Conservation (phyloP, 2,888 invertebrate species). For the Sepioteuthis lessoniana region DNA sequence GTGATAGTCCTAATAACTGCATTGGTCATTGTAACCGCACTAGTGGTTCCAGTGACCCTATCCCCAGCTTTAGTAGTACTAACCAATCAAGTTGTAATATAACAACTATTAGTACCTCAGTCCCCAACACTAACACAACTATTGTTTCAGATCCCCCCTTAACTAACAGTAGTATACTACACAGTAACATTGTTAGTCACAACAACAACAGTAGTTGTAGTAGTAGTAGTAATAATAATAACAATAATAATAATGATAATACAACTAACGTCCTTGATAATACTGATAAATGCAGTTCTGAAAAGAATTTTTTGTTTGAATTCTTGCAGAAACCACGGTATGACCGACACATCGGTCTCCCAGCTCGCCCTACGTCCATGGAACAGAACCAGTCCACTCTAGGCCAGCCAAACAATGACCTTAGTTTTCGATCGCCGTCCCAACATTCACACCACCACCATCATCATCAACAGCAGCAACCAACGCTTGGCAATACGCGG, state of each 20-base stretch:
- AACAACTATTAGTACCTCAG: neutral
- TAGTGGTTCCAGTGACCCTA: neutral
- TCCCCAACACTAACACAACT: neutral
- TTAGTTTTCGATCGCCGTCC: conserved; percentile 46
- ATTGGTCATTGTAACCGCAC: neutral
- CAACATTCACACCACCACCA: neutral
- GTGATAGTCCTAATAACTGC: neutral
- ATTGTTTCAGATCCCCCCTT: neutral
- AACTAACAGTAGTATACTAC: neutral
- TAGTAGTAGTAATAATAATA: neutral
- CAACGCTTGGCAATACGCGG: conserved; percentile 39
- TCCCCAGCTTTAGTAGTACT: neutral
- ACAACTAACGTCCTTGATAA: conserved; percentile 34
- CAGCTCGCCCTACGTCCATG: conserved; percentile 42
- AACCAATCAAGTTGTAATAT: neutral
- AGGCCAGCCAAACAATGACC: conserved; percentile 43
- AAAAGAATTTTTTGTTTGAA: conserved; percentile 54
- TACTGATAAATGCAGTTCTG: conserved; percentile 40
- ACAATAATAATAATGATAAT: neutral
- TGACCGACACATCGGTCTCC: conserved; percentile 49
- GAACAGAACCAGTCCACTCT: conserved; percentile 42
- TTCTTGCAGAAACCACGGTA: conserved; percentile 66
- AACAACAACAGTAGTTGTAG: neutral
- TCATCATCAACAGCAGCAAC: conserved; percentile 13
- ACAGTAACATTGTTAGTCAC: neutral